These are phyloP conservation scores for Deilephila elpenor DNA, from an alignment of 2,888 invertebrate species.

Conservation along the genomic window DNA sequence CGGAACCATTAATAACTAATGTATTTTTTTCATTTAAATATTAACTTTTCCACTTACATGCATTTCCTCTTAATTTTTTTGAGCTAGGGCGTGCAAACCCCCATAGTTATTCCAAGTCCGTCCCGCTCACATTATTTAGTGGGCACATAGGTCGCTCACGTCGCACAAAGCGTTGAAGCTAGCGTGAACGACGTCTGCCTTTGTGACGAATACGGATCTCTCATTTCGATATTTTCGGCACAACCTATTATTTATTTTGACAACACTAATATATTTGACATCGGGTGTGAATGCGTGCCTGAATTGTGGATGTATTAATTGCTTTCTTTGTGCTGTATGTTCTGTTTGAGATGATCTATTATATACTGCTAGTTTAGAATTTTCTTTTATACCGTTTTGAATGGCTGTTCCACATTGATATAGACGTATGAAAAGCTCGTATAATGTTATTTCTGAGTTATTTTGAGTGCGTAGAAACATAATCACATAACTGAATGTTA, in stretches of 20 bases:
- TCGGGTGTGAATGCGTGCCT: not conserved
- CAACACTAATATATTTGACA: conserved; percentile 18
- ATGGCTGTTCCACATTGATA: too few relatives aligned
- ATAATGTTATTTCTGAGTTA: not conserved
- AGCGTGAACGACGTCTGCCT: not conserved
- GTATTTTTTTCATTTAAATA: too few relatives aligned
- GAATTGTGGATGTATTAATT: conserved; percentile 1
- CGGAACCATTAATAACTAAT: too few relatives aligned
- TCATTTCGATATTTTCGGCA: conserved; percentile 16
- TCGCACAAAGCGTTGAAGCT: not conserved
- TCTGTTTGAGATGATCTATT: not conserved
- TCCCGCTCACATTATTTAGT: not conserved
- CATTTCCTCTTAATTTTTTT: not conserved
- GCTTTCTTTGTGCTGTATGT: not conserved
- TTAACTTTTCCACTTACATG: not conserved
- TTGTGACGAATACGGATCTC: not conserved
- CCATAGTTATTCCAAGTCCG: not conserved
- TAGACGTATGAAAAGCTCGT: not conserved
- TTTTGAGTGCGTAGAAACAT: not conserved
- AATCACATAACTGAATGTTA: too few relatives aligned
- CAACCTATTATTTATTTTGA: conserved; percentile 22
- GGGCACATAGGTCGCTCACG: not conserved
- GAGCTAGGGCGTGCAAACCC: not conserved
- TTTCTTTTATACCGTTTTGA: too few relatives aligned
- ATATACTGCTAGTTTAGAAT: not conserved